phyloP scores from a whole-genome alignment of 2,888 invertebrate genomes.

The Azorinus chamasolen region DNA sequence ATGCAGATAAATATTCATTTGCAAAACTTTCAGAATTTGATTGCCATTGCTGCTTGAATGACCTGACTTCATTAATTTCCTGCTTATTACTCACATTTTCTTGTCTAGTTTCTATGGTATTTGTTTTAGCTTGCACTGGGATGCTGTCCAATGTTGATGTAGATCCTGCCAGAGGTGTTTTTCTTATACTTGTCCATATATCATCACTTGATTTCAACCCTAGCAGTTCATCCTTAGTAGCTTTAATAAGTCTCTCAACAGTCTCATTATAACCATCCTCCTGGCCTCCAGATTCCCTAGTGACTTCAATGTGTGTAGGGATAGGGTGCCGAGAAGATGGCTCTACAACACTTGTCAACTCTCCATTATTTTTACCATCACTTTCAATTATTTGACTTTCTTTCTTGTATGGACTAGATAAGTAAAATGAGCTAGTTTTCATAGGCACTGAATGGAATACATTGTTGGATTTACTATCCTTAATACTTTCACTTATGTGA shows the following conservation, averaged over 20 bases:
- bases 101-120: neutral
- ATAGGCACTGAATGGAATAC: neutral
- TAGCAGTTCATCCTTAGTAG: slow-evolving; percentile 67
- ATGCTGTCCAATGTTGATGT: no score
- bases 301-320: no score
- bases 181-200: slow-evolving; percentile 48
- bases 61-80: neutral
- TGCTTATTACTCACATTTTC: neutral
- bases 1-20: no score
- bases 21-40: no score
- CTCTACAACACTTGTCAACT: no score
- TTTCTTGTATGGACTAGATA: slow-evolving; percentile 14
- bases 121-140: no score
- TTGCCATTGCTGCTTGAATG: no score
- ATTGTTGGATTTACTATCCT: no score
- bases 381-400: neutral
- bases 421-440: slow-evolving; percentile 49
- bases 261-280: slow-evolving; percentile 65
- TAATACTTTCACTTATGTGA: no score
- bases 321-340: no score
- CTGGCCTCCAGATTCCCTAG: no score
- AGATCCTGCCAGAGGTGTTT: neutral
- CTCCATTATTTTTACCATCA: no score
- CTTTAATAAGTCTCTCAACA: slow-evolving; percentile 68
- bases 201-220: slow-evolving; percentile 59